These are phyloP conservation scores for Mus minutoides DNA, from an alignment of 2,797 vertebrate genomes.

Conservation along the genomic window DNA sequence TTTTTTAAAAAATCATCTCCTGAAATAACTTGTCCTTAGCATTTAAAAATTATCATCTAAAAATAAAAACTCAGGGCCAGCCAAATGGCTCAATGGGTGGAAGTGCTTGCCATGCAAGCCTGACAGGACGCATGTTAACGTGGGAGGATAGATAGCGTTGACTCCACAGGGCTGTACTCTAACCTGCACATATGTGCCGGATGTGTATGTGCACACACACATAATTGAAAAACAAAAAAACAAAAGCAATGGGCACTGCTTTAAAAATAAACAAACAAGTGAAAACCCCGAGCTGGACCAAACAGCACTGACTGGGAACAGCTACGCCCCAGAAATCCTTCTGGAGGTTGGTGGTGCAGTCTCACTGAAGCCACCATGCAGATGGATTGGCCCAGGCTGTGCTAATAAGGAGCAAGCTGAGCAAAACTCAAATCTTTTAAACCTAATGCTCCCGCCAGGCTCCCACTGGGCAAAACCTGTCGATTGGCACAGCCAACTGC, in stretches of 20 bases:
- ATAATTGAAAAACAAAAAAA: background rate
- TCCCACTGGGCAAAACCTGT: background rate
- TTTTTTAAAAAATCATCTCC: slow-evolving; percentile 13
- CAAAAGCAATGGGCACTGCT: background rate
- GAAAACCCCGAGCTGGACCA: background rate
- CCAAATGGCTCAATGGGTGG: background rate
- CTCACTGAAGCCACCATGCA: background rate
- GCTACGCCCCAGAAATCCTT: background rate
- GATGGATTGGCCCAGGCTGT: background rate
- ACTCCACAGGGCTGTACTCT: background rate
- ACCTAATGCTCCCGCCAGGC: background rate
- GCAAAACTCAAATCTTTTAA: background rate
- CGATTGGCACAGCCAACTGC: background rate
- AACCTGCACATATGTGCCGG: no score
- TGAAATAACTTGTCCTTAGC: slow-evolving; percentile 8
- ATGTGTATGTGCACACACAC: no score
- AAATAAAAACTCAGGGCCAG: background rate
- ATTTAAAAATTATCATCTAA: slow-evolving; percentile 48
- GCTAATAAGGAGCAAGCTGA: background rate
- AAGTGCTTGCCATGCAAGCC: background rate
- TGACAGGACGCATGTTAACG: background rate
- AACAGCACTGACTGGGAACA: background rate
- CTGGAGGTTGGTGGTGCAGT: background rate
- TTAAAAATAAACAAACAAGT: background rate
- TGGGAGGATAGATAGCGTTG: background rate